Percentiles rank a stretch among this genome's conserved stretches.
These are phyloP conservation scores for Phalacrocorax aristotelis DNA, from an alignment of 2,113 vertebrate genomes.

Conservation along the genomic window DNA sequence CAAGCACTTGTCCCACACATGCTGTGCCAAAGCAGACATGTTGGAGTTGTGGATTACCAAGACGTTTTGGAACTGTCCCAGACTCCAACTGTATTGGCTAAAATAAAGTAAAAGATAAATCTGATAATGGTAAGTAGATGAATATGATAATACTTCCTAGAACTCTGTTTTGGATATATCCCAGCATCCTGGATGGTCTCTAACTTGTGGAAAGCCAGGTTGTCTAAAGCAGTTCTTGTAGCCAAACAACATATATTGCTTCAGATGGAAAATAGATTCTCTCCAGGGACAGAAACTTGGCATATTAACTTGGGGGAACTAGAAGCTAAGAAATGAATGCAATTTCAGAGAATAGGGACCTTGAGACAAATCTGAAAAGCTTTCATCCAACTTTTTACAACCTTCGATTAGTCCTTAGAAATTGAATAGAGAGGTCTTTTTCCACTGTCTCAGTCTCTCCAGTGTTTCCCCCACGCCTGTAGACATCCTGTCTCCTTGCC, in stretches of 20 bases:
- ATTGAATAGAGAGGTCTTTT: background rate
- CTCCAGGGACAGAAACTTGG: conserved; percentile 40
- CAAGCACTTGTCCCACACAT: background rate
- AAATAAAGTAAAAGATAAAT: background rate
- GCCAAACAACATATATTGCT: conserved; percentile 20
- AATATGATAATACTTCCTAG: conserved; percentile 19
- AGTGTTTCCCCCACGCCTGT: background rate
- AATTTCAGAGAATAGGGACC: background rate
- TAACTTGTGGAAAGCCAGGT: background rate
- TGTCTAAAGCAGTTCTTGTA: background rate
- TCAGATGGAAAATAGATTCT: conserved; percentile 23
- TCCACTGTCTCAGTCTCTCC: background rate
- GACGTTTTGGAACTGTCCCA: background rate
- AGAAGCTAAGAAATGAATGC: conserved; percentile 13
- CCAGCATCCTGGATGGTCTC: background rate
- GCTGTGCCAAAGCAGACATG: background rate
- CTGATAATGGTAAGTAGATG: background rate
- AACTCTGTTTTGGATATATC: background rate
- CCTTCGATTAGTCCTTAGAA: conserved; percentile 20
- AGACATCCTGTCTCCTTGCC: conserved; percentile 46
- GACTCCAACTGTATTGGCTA: background rate
- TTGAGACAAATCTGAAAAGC: background rate
- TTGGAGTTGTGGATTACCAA: background rate
- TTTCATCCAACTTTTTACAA: conserved; percentile 36
- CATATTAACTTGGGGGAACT: background rate